Percentiles rank a stretch among this genome's conserved stretches.
Evolutionary conservation across 2,797 vertebrate species (phyloP).

Genomic region (Darevskia mixta): DNA sequence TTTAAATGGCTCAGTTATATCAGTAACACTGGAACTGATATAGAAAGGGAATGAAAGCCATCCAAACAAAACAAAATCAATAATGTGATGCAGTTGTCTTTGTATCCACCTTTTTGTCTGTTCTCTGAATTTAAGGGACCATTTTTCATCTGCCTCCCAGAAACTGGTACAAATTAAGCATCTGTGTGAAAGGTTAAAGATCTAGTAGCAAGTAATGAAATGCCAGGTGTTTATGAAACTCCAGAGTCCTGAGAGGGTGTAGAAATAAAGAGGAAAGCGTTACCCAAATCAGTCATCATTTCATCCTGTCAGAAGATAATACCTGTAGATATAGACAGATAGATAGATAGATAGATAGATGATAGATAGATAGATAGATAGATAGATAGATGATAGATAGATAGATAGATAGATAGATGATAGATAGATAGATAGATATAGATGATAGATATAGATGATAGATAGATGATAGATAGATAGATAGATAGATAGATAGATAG

Average conservation of each 20-base stretch:
- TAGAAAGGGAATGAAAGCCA: conserved; percentile 23
- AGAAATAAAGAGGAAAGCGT: conserved; percentile 55
- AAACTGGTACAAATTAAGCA: conserved; percentile 58
- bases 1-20: rapidly evolving
- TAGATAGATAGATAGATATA: too few relatives aligned
- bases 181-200: conserved; percentile 67
- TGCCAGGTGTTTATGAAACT: conserved; percentile 75
- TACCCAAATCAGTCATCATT: conserved; percentile 61
- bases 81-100: neutral
- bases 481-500: too few relatives aligned
- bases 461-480: too few relatives aligned
- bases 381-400: too few relatives aligned
- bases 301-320: conserved; percentile 63
- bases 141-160: conserved; percentile 55
- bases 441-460: too few relatives aligned
- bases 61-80: conserved; percentile 15
- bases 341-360: too few relatives aligned
- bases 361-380: too few relatives aligned
- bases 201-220: conserved; percentile 65
- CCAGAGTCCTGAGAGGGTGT: conserved; percentile 54
- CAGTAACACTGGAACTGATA: conserved; percentile 29
- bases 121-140: conserved; percentile 55
- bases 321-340: too few relatives aligned
- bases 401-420: too few relatives aligned
- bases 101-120: conserved; percentile 34